These are phyloP conservation scores for Meriones psammophilus DNA, from an alignment of 2,797 vertebrate species.

Conservation along the genomic window DNA sequence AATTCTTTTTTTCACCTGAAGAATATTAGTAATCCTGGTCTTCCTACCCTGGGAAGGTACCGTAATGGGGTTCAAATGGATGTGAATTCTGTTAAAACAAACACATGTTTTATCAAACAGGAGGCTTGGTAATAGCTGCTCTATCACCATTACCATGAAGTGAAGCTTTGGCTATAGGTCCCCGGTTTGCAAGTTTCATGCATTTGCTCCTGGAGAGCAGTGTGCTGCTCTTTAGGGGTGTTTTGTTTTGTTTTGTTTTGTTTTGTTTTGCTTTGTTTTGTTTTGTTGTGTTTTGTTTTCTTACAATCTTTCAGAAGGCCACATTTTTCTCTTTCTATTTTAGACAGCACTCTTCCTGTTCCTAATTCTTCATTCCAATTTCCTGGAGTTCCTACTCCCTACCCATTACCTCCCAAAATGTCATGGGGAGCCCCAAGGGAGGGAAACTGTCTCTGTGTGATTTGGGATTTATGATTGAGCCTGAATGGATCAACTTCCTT, in stretches of 20 bases:
- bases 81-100: neutral
- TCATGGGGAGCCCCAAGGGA: neutral
- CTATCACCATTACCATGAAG: neutral
- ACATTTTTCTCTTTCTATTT: slow-evolving; percentile 61
- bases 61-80: neutral
- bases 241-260: slow-evolving; percentile 12
- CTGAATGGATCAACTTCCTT: neutral
- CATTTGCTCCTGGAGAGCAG: neutral
- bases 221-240: neutral
- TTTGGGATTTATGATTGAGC: slow-evolving; percentile 8
- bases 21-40: neutral
- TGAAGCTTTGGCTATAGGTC: neutral
- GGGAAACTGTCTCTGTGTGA: neutral
- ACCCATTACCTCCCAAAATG: neutral
- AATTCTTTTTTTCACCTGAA: neutral
- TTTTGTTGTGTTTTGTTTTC: neutral
- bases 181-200: neutral
- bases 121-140: neutral
- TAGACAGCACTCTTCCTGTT: neutral
- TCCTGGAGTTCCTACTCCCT: neutral
- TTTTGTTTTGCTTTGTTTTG: neutral
- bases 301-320: slow-evolving; percentile 39
- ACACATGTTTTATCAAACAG: neutral
- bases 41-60: neutral
- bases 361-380: slow-evolving; percentile 25